phyloP scores from a whole-genome alignment of 2,888 invertebrate species.

The Salpingus planirostris region DNA sequence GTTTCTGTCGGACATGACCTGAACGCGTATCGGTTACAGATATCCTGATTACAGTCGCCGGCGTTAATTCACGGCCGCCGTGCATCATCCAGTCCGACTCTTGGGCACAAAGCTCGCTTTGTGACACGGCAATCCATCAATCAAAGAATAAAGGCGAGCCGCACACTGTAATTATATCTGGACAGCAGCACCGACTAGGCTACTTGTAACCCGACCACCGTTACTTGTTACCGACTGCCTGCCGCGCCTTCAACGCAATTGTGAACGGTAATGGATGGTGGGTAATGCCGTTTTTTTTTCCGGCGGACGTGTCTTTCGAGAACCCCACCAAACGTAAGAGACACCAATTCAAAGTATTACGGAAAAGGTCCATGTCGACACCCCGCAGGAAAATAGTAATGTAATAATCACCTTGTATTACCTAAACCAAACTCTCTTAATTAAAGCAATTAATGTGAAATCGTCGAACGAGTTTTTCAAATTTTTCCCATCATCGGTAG shows the following conservation, averaged over 20 bases:
- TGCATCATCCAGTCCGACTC: slow-evolving; percentile 21
- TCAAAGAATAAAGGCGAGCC: slow-evolving; percentile 31
- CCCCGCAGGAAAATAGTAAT: too few relatives aligned
- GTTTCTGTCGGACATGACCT: slow-evolving; percentile 26
- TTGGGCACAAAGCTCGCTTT: slow-evolving; percentile 25
- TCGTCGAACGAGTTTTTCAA: too few relatives aligned
- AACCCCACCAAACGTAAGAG: too few relatives aligned
- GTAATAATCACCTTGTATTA: too few relatives aligned
- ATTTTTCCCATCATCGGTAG: too few relatives aligned
- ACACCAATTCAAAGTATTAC: too few relatives aligned
- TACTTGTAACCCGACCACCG: slow-evolving; percentile 18
- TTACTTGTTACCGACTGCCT: slow-evolving; percentile 11
- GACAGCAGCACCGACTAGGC: slow-evolving; percentile 20
- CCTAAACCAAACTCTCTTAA: too few relatives aligned
- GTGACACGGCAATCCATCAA: slow-evolving; percentile 34
- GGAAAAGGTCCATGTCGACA: too few relatives aligned
- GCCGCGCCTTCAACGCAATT: slow-evolving; percentile 11
- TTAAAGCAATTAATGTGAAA: too few relatives aligned
- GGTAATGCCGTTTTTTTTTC: too few relatives aligned
- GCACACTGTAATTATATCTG: slow-evolving; percentile 30
- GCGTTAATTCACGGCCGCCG: slow-evolving; percentile 28
- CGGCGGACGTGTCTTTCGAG: too few relatives aligned
- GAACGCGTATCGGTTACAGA: slow-evolving; percentile 29
- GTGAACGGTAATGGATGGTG: too few relatives aligned
- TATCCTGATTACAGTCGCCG: slow-evolving; percentile 27